Base-by-base conservation (phyloP, 1,140 invertebrate species). In the Onthophagus taurus region DNA sequence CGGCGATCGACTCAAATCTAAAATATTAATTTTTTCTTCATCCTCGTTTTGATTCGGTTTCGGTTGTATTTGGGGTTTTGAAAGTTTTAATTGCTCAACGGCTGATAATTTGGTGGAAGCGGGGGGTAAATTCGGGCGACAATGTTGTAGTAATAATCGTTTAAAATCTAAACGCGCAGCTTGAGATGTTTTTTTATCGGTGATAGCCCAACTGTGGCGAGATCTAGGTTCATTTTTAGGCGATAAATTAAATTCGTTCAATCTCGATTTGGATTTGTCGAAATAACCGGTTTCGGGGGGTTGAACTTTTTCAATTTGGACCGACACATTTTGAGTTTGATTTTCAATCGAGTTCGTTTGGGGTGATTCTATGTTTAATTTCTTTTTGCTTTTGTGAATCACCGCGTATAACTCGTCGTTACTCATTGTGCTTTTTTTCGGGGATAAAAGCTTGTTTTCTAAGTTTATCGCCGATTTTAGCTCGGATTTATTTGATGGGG, bases 121-220 rank as follows among this genome's bases (percentile, higher is more conserved):
- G 16, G 55, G 54, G 46, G 63, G 64, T 55, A 72, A 64, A 57
- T 71, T 65, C 44, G 71, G 66, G 65, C 79, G 72, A 66, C 77
- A 76, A 35, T 81, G 78, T 51, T 85, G 81, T 4, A 85, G 66
- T 2, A 90, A 65, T 9, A 89, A 63, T 53, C 82, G 77, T 60
- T 90, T 90, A 57, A 90, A 90, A 61, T 89, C 87, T 53, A 83
- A 63, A 42, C 81, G 67, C 1, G 80, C 82, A 4, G 81, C 85
- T 52, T 81, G 73, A 17, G 74, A 46, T 8, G 59, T 17, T 50
- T 63, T 62, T 14, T 55, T 43, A 13, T 66, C 26, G 59, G 67
- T 45, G 69, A 77, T 59, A 70, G 75, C 53, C 70, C 70, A 54
- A 53, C 55, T 59, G 53, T 63, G 59, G 18, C 64, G 42, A 26